These are phyloP conservation scores for Prinia subflava DNA, from an alignment of 2,113 vertebrate genomes.

Conservation along the genomic window DNA sequence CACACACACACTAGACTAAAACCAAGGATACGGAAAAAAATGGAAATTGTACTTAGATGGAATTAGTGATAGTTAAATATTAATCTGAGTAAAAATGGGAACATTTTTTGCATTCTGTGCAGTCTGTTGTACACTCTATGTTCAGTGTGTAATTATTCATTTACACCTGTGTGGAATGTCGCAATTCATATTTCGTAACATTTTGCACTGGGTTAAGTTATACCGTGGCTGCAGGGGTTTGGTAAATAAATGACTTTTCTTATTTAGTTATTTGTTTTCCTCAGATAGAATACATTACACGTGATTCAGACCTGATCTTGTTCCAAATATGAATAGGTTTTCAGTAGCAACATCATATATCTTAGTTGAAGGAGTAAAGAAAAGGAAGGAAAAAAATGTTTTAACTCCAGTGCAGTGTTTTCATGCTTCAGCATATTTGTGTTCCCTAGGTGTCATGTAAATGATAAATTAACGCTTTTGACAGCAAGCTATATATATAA, in stretches of 20 bases:
- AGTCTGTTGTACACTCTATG: background rate
- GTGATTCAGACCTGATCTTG: background rate
- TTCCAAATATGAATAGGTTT: background rate
- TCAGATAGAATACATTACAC: background rate
- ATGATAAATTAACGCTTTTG: background rate
- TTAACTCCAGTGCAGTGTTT: background rate
- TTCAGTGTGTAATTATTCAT: background rate
- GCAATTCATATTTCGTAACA: background rate
- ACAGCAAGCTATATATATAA: background rate
- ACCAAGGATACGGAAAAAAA: background rate
- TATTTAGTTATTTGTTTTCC: conserved; percentile 12
- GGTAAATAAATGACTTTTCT: conserved; percentile 4
- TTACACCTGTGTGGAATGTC: background rate
- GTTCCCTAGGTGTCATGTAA: background rate
- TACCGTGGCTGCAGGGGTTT: background rate
- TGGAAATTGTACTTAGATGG: background rate
- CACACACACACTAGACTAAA: background rate
- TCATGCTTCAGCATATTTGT: background rate
- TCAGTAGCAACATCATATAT: background rate
- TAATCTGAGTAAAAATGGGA: background rate
- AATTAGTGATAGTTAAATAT: conserved; percentile 8
- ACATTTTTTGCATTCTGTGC: background rate
- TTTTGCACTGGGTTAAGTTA: background rate
- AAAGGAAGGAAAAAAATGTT: background rate
- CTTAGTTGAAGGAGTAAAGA: background rate